A percentile compares a stretch with the other conserved stretches of the same genome.
phyloP scores from a whole-genome alignment of 2,797 vertebrate genomes.

The Caiman crocodilus region DNA sequence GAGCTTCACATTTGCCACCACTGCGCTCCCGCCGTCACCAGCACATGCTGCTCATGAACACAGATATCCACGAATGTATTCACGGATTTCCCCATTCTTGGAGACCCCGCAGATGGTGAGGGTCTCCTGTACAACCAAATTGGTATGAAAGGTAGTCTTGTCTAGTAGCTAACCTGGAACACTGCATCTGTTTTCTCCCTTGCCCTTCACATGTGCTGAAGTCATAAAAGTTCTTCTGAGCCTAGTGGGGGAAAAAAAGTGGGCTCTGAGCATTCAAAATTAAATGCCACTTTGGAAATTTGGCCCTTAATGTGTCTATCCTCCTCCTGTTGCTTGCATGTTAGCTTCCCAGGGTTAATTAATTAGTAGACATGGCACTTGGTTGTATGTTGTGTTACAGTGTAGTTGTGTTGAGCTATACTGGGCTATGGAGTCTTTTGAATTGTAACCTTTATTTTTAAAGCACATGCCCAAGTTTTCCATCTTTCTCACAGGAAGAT shows the following conservation, averaged over 20 bases:
- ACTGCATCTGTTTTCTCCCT: no score
- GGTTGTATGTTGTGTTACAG: background rate
- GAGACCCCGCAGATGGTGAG: no score
- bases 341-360: background rate
- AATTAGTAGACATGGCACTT: background rate
- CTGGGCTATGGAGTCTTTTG: background rate
- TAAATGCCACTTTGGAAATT: background rate
- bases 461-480: background rate
- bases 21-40: no score
- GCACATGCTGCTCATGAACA: no score
- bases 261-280: background rate
- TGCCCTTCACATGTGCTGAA: background rate
- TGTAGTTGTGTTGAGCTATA: background rate
- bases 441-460: background rate
- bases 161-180: background rate
- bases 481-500: slow-evolving; percentile 87
- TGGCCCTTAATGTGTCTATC: background rate
- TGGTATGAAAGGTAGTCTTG: background rate
- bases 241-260: background rate
- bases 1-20: no score
- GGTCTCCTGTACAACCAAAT: background rate
- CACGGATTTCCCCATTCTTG: no score
- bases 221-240: background rate
- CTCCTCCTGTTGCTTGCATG: background rate
- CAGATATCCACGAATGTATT: no score